phyloP scores from a whole-genome alignment of 2,113 vertebrate genomes.

The Brienomyrus brachyistius region DNA sequence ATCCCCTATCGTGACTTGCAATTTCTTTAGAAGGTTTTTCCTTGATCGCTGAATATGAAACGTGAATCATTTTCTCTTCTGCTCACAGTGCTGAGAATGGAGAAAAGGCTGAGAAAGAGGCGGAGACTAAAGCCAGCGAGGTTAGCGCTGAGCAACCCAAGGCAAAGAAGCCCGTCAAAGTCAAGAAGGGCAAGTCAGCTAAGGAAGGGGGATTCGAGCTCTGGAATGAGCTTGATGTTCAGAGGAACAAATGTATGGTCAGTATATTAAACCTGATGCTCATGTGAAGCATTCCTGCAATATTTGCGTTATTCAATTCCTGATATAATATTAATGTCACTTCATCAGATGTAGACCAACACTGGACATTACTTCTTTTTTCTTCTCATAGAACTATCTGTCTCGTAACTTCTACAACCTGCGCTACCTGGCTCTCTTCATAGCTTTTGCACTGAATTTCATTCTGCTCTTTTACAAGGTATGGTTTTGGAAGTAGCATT shows the following conservation, averaged over 20 bases:
- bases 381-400: slow-evolving; percentile 73
- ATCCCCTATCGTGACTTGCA: neutral
- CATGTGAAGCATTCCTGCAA: neutral
- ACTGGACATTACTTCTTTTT: neutral
- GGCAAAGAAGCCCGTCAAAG: slow-evolving; percentile 43
- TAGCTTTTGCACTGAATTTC: slow-evolving; percentile 89
- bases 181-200: slow-evolving; percentile 53
- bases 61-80: slow-evolving; percentile 5
- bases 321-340: neutral
- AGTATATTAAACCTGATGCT: slow-evolving; percentile 1
- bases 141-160: slow-evolving; percentile 26
- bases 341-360: neutral
- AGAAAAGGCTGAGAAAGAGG: slow-evolving; percentile 66
- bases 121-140: slow-evolving; percentile 37
- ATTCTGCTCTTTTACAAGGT: slow-evolving; percentile 90
- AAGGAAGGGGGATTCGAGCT: slow-evolving; percentile 62
- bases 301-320: neutral
- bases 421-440: slow-evolving; percentile 80
- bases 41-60: neutral
- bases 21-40: neutral
- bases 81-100: slow-evolving; percentile 68
- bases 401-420: slow-evolving; percentile 92
- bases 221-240: slow-evolving; percentile 84
- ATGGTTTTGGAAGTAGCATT: neutral
- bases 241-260: slow-evolving; percentile 84